These are phyloP conservation scores for Antechinus stuartii DNA, from an alignment of 2,113 vertebrate species.

Conservation along the genomic window DNA sequence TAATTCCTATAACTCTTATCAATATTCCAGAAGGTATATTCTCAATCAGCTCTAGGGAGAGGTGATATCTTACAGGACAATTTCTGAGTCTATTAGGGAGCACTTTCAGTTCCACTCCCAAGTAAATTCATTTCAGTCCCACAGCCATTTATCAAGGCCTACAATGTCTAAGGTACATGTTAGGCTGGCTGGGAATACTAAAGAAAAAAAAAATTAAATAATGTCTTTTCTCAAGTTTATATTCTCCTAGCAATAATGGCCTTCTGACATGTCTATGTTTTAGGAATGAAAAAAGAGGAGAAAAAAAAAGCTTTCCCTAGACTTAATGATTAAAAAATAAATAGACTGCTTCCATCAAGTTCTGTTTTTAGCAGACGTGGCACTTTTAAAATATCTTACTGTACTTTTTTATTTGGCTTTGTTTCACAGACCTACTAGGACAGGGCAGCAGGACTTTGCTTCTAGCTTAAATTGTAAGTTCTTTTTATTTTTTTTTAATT, in stretches of 20 bases:
- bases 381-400: neutral
- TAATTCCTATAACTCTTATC: neutral
- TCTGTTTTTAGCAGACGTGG: neutral
- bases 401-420: neutral
- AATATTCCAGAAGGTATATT: neutral
- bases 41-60: neutral
- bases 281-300: neutral
- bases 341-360: neutral
- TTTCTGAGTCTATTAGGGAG: neutral
- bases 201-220: neutral
- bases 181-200: too few species aligned
- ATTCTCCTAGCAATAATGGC: neutral
- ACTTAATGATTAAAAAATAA: neutral
- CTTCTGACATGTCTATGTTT: neutral
- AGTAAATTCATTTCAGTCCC: neutral
- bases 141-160: neutral
- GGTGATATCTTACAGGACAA: neutral
- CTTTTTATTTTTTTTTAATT: too few species aligned
- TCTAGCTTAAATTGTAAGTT: neutral
- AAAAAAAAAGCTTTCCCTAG: neutral
- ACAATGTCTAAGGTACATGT: neutral
- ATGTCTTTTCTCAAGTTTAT: neutral
- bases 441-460: neutral
- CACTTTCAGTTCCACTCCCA: neutral
- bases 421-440: neutral